phyloP scores from a whole-genome alignment of 2,888 invertebrate genomes.

The Amphiduros pacificus region DNA sequence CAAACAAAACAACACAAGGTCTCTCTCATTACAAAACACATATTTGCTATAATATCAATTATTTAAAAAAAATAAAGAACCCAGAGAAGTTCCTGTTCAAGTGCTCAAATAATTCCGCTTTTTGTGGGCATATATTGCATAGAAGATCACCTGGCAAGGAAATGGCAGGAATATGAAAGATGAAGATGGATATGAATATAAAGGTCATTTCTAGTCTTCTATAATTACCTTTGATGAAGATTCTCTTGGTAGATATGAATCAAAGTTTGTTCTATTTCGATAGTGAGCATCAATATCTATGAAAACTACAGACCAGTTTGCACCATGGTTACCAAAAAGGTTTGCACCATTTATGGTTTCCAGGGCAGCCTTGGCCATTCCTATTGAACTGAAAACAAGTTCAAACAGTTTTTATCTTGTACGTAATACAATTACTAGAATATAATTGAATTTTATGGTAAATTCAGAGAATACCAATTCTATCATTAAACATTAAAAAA shows the following conservation, averaged over 20 bases:
- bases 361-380: constrained; percentile 95
- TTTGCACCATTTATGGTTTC: constrained; percentile 99
- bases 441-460: background rate
- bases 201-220: no score
- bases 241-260: constrained; percentile 91
- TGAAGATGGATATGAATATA: no score
- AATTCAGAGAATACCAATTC: background rate
- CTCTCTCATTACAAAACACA: no score
- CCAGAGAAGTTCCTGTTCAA: no score
- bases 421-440: background rate
- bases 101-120: no score
- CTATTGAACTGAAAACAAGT: constrained; percentile 75
- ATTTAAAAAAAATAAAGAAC: no score
- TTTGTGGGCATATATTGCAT: no score
- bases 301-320: constrained; percentile 97
- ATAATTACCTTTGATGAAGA: constrained; percentile 89
- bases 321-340: constrained; percentile 94
- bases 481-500: no score
- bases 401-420: background rate
- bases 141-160: no score
- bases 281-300: constrained; percentile 99
- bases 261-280: constrained; percentile 96
- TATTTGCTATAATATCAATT: no score
- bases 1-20: no score
- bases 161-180: no score